Base-by-base conservation (phyloP, 2,888 invertebrate genomes). In the Pinctada fucata region DNA sequence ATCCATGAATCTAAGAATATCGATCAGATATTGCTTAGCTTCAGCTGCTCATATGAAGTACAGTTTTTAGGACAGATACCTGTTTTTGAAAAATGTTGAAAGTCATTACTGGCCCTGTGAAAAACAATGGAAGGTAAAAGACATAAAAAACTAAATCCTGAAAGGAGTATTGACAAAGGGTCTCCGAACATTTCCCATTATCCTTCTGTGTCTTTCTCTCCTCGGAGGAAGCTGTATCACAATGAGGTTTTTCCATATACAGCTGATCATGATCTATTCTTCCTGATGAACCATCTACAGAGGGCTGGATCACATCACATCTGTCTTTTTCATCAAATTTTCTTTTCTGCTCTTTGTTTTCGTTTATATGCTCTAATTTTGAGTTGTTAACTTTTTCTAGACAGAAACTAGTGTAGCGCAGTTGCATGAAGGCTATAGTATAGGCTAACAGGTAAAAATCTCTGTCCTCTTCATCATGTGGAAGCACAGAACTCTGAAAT, bases 121-220 rank as follows among this genome's bases (percentile, higher is more conserved):
- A 95, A 79, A 97, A 93, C n/a, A 95, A 94, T 45, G 98, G 98
- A 75, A 97, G 94, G 92, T 98, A 97, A 72, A 97, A 94, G 79
- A 95, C 94, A 91, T 97, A 98, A 45, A 95, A 95, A 73, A 96
- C 91, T 87, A 95, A 82, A 95, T 94, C 74, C 93, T 82, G 48
- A 88, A 86, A 75, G 82, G 86, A 75, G 76, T 79, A 80, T 31
- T 49, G 66, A 66, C 65, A 66, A 10, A 74, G 45, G 48, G 3
- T 4, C 72, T 58, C 66, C 47, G 58, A 10, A 48, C n/a, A 31
- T 10, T 52, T 58, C 48, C 13, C 58, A 48, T n/a, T 64, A 47
- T 47, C 52, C 2, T 48, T 13, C 69, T 67, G 51, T 64, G 49
- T 3, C 48, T 74, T 71, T 45, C 16, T 3, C 16, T 49, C 50